Conservation (phyloP, 2,113 vertebrate genomes). For the Ifrita kowaldi region DNA sequence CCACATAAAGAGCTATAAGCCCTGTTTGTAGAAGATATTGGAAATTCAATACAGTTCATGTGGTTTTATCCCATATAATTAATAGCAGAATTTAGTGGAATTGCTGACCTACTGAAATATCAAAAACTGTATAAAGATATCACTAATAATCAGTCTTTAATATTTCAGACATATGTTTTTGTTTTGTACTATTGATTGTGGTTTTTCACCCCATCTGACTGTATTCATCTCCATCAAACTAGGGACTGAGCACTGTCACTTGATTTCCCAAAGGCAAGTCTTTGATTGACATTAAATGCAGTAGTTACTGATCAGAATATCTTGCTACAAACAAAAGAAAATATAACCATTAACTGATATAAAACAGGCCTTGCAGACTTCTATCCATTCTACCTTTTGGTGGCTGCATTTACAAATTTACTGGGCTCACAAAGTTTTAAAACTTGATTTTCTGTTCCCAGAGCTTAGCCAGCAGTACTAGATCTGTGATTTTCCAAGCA, state of each 20-base stretch:
- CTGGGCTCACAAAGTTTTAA: neutral
- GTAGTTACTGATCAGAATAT: neutral
- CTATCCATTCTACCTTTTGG: neutral
- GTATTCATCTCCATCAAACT: neutral
- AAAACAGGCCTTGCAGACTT: neutral
- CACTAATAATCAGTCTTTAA: neutral
- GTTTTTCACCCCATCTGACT: neutral
- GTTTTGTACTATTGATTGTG: neutral
- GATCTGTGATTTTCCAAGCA: neutral
- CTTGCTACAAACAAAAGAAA: neutral
- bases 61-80: neutral
- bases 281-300: neutral
- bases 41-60: neutral
- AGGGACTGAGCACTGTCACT: neutral
- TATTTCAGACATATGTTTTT: neutral
- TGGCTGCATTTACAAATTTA: neutral
- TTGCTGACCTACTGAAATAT: neutral
- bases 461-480: neutral
- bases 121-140: neutral
- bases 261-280: neutral
- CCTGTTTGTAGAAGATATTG: neutral
- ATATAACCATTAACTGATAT: neutral
- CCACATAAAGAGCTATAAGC: neutral
- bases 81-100: neutral
- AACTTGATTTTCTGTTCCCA: neutral